These are phyloP conservation scores for Clistopyga incitator DNA, from an alignment of 2,888 invertebrate species.

Conservation along the genomic window DNA sequence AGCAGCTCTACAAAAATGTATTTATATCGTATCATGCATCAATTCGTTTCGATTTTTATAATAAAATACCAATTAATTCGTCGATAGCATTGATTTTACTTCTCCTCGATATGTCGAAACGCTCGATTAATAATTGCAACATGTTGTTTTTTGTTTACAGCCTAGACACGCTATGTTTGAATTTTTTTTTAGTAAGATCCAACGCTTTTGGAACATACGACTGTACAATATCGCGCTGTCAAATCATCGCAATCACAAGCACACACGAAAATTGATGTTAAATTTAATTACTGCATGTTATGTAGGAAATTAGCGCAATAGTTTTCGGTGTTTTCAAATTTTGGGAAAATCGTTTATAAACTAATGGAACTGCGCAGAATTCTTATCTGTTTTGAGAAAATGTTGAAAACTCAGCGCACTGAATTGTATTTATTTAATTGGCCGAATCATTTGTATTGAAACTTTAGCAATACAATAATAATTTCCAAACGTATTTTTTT, in stretches of 20 bases:
- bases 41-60: conserved; percentile 8
- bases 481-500: neutral
- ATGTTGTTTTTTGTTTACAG: conserved; percentile 29
- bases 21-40: conserved; percentile 32
- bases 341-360: neutral
- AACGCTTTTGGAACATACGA: conserved; percentile 21
- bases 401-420: neutral
- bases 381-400: neutral
- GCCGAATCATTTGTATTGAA: no score
- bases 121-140: conserved; percentile 37
- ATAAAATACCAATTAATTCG: conserved; percentile 42
- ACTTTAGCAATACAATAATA: neutral
- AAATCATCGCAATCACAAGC: conserved; percentile 62
- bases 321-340: neutral
- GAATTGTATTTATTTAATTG: neutral
- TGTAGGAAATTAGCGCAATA: conserved; percentile 27
- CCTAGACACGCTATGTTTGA: neutral
- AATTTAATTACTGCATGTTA: conserved; percentile 5
- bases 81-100: conserved; percentile 44
- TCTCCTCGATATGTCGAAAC: conserved; percentile 56
- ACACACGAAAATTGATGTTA: neutral
- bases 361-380: neutral
- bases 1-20: conserved; percentile 53
- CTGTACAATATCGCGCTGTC: conserved; percentile 28
- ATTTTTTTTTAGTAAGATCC: conserved; percentile 14